A percentile compares a stretch with the other conserved stretches of the same genome.
phyloP scores from a whole-genome alignment of 1,140 invertebrate species.

The Trichonephila clavata region DNA sequence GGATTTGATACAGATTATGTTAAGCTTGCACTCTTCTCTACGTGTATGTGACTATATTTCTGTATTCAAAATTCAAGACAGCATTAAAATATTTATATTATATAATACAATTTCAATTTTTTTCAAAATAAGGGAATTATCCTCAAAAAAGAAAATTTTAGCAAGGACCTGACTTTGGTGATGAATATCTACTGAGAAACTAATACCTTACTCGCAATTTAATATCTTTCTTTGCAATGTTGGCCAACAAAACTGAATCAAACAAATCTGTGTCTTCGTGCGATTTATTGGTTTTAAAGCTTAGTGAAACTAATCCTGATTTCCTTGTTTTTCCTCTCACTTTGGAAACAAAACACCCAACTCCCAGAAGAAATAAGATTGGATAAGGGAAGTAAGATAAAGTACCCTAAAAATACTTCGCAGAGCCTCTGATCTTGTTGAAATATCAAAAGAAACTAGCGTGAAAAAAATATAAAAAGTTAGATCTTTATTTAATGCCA shows the following conservation, averaged over 20 bases:
- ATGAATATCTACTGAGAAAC: no score
- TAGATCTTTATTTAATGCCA: conserved; percentile 65
- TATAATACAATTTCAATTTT: no score
- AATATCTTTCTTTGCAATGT: conserved; percentile 27
- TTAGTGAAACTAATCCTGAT: conserved; percentile 38
- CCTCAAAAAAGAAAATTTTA: no score
- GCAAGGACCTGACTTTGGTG: no score
- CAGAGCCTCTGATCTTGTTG: conserved; percentile 64
- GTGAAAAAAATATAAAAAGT: conserved; percentile 21
- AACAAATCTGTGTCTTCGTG: conserved; percentile 24
- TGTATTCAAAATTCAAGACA: no score
- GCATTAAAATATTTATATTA: no score
- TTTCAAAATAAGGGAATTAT: no score
- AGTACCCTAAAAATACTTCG: conserved; percentile 16
- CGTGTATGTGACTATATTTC: no score
- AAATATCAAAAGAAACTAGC: conserved; percentile 52
- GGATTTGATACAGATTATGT: no score
- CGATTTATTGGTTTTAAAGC: conserved; percentile 72
- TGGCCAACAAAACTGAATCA: conserved; percentile 10
- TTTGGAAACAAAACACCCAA: conserved; percentile 60
- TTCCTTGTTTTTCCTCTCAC: conserved; percentile 24
- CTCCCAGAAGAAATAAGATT: conserved; percentile 50
- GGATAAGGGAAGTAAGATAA: conserved; percentile 55
- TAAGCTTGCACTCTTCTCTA: no score
- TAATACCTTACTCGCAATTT: neutral